A percentile compares a stretch with the other conserved stretches of the same genome.
Conservation (phyloP, 2,113 vertebrate species). For the Pampusana beccarii region DNA sequence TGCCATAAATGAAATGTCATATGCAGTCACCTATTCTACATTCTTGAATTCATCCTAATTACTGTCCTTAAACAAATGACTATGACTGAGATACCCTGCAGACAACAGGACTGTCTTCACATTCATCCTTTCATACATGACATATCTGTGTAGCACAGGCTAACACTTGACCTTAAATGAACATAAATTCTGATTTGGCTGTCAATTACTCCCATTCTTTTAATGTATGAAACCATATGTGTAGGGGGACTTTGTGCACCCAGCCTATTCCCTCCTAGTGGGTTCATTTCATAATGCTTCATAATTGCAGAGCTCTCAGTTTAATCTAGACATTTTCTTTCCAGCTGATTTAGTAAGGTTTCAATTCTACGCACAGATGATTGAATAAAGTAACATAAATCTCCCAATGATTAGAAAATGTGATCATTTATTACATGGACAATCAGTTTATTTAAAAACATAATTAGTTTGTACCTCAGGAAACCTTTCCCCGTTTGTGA, state of each 20-base stretch:
- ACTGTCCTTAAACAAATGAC: slow-evolving; percentile 4
- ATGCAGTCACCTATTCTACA: not conserved
- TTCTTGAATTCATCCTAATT: slow-evolving; percentile 40
- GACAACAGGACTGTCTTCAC: not conserved
- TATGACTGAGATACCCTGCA: not conserved
- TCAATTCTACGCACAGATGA: slow-evolving; percentile 26
- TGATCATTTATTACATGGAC: slow-evolving; percentile 66
- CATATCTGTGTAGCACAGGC: not conserved
- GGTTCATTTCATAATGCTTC: not conserved
- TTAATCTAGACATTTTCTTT: slow-evolving; percentile 25
- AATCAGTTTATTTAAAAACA: slow-evolving; percentile 71
- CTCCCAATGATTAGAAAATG: slow-evolving; percentile 57
- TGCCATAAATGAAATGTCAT: slow-evolving; percentile 46
- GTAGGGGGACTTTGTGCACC: not conserved
- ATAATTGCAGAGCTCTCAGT: not conserved
- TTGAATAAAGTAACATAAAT: slow-evolving; percentile 65
- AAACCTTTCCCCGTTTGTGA: slow-evolving; percentile 63
- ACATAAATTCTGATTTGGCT: not conserved
- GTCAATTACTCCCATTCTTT: not conserved
- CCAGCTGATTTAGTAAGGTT: slow-evolving; percentile 51
- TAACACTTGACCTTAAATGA: not conserved
- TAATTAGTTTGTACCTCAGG: slow-evolving; percentile 67
- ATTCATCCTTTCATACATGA: not conserved
- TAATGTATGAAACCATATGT: not conserved
- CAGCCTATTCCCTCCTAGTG: not conserved